A percentile compares a stretch with the other conserved stretches of the same genome.
Evolutionary conservation across 2,113 vertebrate species (phyloP).

Genomic region (Antechinus stuartii): DNA sequence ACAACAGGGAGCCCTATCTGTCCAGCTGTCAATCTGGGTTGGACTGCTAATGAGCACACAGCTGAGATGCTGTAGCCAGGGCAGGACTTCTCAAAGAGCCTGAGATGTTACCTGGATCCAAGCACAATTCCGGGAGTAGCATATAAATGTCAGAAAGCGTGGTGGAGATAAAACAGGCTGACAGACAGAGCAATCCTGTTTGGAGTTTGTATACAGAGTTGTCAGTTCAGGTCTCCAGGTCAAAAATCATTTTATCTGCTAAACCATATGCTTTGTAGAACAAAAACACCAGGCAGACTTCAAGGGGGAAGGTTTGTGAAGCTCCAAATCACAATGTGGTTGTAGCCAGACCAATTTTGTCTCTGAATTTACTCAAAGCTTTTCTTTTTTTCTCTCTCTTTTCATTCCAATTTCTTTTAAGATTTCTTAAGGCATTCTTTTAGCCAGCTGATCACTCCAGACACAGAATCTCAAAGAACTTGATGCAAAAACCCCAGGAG

Average conservation of each 20-base stretch:
- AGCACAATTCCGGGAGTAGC: conserved; percentile 13
- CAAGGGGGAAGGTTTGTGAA: conserved; percentile 63
- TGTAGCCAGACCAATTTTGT: neutral
- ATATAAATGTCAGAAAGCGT: conserved; percentile 68
- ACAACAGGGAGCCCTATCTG: neutral
- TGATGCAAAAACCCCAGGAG: neutral
- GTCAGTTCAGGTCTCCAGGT: conserved; percentile 85
- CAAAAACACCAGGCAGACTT: conserved; percentile 83
- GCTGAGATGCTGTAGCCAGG: neutral
- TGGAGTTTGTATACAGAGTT: conserved; percentile 82
- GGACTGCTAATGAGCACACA: accelerated
- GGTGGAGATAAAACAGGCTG: conserved; percentile 64
- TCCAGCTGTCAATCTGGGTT: neutral
- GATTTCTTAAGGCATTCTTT: neutral
- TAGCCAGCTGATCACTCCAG: conserved; percentile 33
- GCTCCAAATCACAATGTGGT: neutral
- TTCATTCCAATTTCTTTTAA: conserved; percentile 37
- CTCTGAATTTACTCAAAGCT: neutral
- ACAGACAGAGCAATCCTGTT: conserved; percentile 78
- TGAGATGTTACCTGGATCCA: neutral
- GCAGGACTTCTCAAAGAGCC: neutral
- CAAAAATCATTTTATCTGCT: conserved; percentile 86
- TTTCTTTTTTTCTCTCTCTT: neutral
- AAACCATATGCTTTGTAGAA: conserved; percentile 85
- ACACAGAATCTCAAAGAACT: conserved; percentile 42